Evolutionary conservation across 2,888 invertebrate genomes (phyloP).

Genomic region (Hedya salicella): DNA sequence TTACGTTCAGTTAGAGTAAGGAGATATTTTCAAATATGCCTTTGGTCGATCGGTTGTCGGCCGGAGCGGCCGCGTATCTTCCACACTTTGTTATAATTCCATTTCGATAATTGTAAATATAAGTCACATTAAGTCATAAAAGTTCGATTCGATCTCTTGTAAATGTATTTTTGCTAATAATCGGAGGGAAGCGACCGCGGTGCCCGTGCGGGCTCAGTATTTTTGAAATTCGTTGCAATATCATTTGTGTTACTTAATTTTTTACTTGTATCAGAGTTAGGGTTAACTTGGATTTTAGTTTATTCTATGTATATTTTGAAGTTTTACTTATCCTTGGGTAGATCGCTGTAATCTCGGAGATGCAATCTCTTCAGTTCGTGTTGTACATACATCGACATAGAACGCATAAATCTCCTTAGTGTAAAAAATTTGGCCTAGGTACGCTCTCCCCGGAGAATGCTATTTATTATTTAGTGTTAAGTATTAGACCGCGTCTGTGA

Average conservation of each 20-base stretch:
- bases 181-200: slow-evolving; percentile 32
- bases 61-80: slow-evolving; percentile 72
- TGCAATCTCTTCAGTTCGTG: slow-evolving; percentile 77
- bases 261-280: slow-evolving; percentile 78
- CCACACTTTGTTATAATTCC: slow-evolving; percentile 82
- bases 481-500: slow-evolving; percentile 81
- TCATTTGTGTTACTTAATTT: slow-evolving; percentile 78
- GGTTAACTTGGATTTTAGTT: slow-evolving; percentile 69
- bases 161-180: slow-evolving; percentile 81
- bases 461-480: slow-evolving; percentile 85
- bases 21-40: slow-evolving; percentile 84
- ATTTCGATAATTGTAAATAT: slow-evolving; percentile 84
- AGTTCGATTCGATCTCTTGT: slow-evolving; percentile 84
- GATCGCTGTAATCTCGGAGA: slow-evolving; percentile 81
- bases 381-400: slow-evolving; percentile 74
- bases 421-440: slow-evolving; percentile 80
- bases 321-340: slow-evolving; percentile 60
- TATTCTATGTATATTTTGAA: slow-evolving; percentile 81
- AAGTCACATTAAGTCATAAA: slow-evolving; percentile 82
- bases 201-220: slow-evolving; percentile 52
- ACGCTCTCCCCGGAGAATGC: slow-evolving; percentile 75
- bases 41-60: slow-evolving; percentile 70
- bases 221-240: slow-evolving; percentile 80
- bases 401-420: slow-evolving; percentile 79
- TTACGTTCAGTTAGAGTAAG: slow-evolving; percentile 83